Percentiles rank a stretch among this genome's conserved stretches.
These are phyloP conservation scores for Sandelia bainsii DNA, from an alignment of 2,797 vertebrate genomes.

Conservation along the genomic window DNA sequence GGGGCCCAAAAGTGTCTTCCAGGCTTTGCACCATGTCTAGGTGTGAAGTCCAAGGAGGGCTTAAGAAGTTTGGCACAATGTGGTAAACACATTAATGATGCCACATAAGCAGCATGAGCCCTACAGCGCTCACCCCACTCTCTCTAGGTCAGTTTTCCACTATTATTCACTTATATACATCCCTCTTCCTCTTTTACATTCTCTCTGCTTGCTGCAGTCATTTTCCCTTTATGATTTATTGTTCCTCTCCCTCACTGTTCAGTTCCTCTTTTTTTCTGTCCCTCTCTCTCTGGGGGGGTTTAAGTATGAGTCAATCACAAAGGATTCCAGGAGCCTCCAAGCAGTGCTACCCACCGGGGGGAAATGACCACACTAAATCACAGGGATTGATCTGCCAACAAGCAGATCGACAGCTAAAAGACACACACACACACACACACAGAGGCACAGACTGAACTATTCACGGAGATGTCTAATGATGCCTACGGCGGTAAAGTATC, in stretches of 20 bases:
- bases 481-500: constrained; percentile 12
- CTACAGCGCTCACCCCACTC: not conserved
- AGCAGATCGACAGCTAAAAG: constrained; percentile 48
- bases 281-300: constrained; percentile 35
- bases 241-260: constrained; percentile 43
- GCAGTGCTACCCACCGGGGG: constrained; percentile 29
- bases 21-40: constrained; percentile 9
- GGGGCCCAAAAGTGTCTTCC: not conserved
- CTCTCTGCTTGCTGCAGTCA: constrained; percentile 14
- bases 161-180: constrained; percentile 8
- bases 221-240: constrained; percentile 46
- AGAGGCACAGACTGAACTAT: constrained; percentile 6
- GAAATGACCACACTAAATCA: constrained; percentile 55
- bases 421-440: constrained; percentile 16
- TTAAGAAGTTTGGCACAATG: constrained; percentile 49
- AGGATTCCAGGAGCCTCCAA: constrained; percentile 57
- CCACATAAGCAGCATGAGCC: constrained; percentile 59
- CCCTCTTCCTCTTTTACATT: constrained; percentile 47
- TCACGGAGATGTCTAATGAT: constrained; percentile 15
- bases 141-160: constrained; percentile 8
- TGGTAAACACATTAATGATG: constrained; percentile 59
- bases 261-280: constrained; percentile 24
- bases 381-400: constrained; percentile 50
- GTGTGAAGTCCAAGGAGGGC: constrained; percentile 16
- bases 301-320: constrained; percentile 63